Conservation (phyloP, 2,888 invertebrate genomes). For the Drosophila sordidula region DNA sequence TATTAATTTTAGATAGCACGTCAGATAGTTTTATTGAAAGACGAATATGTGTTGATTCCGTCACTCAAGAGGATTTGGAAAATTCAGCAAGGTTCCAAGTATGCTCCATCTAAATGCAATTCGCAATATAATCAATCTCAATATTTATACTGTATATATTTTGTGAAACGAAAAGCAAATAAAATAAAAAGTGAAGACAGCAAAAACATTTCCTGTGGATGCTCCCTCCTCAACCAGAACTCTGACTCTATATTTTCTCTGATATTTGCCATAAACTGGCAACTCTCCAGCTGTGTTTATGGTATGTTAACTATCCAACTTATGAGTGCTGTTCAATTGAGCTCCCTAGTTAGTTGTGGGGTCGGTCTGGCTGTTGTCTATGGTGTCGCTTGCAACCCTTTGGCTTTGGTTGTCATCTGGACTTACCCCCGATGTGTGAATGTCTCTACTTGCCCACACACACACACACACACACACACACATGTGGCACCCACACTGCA, state of each 20-base stretch:
- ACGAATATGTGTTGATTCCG: too few species aligned
- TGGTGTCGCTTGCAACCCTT: conserved; percentile 49
- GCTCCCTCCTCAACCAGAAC: not conserved
- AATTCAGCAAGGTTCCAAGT: too few species aligned
- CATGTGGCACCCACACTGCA: conserved; percentile 47
- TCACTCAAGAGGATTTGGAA: too few species aligned
- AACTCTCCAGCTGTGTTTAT: conserved; percentile 36
- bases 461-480: conserved; percentile 6
- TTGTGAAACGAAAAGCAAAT: not conserved
- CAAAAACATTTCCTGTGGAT: not conserved
- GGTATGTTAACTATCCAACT: conserved; percentile 56
- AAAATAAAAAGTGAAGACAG: conserved; percentile 1
- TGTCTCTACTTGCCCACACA: conserved; percentile 32
- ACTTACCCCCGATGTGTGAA: conserved; percentile 48
- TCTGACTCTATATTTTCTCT: too few species aligned
- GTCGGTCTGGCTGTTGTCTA: not conserved
- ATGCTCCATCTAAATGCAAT: too few species aligned
- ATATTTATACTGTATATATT: too few species aligned
- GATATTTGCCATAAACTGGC: conserved; percentile 19
- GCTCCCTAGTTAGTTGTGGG: conserved; percentile 30
- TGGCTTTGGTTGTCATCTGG: conserved; percentile 58
- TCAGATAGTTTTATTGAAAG: too few species aligned
- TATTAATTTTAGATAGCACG: too few species aligned
- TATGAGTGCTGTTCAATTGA: conserved; percentile 48
- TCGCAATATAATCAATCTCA: too few species aligned